Base-by-base conservation (phyloP, 2,797 vertebrate species). In the Chaunax sp. region DNA sequence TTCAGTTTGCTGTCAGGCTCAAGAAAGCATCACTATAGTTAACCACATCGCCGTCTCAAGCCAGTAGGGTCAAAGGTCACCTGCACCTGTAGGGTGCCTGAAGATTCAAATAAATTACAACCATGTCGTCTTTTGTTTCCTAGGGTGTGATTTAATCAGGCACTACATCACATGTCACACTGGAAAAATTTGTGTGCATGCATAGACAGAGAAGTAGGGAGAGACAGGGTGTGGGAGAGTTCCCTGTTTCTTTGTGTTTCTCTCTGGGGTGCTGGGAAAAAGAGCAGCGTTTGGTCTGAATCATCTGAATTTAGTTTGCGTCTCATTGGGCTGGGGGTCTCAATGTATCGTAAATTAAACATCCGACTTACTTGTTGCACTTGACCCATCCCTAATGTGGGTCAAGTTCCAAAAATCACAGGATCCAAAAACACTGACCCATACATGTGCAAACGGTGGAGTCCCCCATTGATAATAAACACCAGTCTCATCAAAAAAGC, bases 151-250 rank as follows among this genome's bases (percentile, higher is more conserved):
- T 84, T 88, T 70, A 80, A 83, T 78, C 73, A 75, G 75, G 50
- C 70, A 80, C 60, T 80, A 46, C 54, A 85, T 85, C 70, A 83
- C 69, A 78, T 59, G 75, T 72, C 82, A 75, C 20, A 18, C 62
- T 49, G 57, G 54, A 26, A 52, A 79, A 77, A 68, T 63, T 44
- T 72, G 61, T 58, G 62, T 50, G 40, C 64, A 40, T 59, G 60
- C 41, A 19, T 40, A 45, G 40, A 56, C 55, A 3, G 63, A 69
- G 63, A 69, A 54, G 23, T 41, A 22, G 41, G 54, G 77, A 54
- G 69, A 77, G 76, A 71, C 40, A 63, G 50, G 83, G 72, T 78
- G 74, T 81, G 83, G 81, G 81, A 87, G 83, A 69, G 63, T 56
- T 53, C 41, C 26, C 44, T 59, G 71, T 70, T 55, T 78, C 78